A percentile compares a stretch with the other conserved stretches of the same genome.
These are phyloP conservation scores for Tenthredo amoena DNA, from an alignment of 2,888 invertebrate species.

Conservation along the genomic window DNA sequence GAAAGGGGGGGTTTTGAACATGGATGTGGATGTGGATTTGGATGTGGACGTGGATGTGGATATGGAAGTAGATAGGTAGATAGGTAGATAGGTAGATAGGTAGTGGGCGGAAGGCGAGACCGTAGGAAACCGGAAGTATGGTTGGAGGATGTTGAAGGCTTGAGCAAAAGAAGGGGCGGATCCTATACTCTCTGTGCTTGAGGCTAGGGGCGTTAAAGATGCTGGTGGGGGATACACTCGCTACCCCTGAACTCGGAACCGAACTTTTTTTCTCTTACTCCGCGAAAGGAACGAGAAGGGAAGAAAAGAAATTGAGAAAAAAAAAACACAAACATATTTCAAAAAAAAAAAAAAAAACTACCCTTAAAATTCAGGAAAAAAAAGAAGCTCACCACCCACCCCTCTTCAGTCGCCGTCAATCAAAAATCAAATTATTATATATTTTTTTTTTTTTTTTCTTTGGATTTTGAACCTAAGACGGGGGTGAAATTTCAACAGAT, in stretches of 20 bases:
- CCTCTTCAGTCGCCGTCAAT: no score
- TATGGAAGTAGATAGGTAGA: neutral
- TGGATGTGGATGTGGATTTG: neutral
- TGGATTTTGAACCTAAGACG: no score
- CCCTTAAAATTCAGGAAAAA: no score
- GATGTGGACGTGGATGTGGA: neutral
- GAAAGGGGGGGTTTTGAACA: neutral
- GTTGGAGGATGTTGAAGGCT: conserved; percentile 77
- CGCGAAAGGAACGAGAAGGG: neutral
- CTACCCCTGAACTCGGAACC: conserved; percentile 68
- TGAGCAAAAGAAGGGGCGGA: conserved; percentile 75
- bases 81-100: conserved; percentile 56
- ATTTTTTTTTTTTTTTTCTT: no score
- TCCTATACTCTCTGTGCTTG: conserved; percentile 61
- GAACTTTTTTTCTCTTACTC: conserved; percentile 55
- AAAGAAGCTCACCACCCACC: neutral
- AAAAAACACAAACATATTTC: neutral
- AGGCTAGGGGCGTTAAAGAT: conserved; percentile 76
- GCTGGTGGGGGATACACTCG: conserved; percentile 73
- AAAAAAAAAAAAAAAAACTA: no score
- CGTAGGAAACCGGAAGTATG: conserved; percentile 68
- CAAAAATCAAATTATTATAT: no score
- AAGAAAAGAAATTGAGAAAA: neutral
- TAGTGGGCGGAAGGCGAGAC: conserved; percentile 65
- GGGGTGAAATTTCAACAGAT: no score